These are phyloP conservation scores for Aptenodytes forsteri DNA, from an alignment of 2,113 vertebrate species.

Conservation along the genomic window DNA sequence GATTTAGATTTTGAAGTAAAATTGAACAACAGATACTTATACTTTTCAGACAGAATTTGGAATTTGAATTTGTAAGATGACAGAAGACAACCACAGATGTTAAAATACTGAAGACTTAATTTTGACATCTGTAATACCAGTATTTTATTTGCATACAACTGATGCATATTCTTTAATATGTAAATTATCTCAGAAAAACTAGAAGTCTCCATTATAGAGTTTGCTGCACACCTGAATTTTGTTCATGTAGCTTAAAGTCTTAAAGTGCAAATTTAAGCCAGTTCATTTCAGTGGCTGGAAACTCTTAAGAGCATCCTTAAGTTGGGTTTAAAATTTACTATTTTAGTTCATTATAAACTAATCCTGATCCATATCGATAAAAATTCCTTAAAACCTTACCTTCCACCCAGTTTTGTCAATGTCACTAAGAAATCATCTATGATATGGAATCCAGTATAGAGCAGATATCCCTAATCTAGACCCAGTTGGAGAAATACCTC, in stretches of 20 bases:
- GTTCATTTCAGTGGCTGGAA: neutral
- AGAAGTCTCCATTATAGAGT: neutral
- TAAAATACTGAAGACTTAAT: neutral
- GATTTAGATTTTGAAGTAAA: neutral
- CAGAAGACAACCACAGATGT: neutral
- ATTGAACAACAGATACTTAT: neutral
- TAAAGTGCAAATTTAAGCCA: neutral
- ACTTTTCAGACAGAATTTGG: neutral
- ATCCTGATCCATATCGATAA: neutral
- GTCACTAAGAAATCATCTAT: neutral
- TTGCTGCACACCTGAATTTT: neutral
- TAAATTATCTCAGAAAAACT: neutral
- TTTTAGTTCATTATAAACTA: neutral
- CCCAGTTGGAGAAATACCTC: neutral
- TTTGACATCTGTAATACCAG: neutral
- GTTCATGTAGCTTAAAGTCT: neutral
- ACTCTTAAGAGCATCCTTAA: neutral
- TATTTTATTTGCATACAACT: neutral
- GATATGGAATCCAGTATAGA: neutral
- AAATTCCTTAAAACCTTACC: neutral
- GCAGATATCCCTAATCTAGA: neutral
- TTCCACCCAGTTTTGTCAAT: neutral
- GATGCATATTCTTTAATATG: neutral
- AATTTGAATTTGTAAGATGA: neutral
- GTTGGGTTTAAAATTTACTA: accelerated